These are phyloP conservation scores for Epizoanthus fatuus DNA, from an alignment of 92 coral and sea anemone species.

Conservation along the genomic window DNA sequence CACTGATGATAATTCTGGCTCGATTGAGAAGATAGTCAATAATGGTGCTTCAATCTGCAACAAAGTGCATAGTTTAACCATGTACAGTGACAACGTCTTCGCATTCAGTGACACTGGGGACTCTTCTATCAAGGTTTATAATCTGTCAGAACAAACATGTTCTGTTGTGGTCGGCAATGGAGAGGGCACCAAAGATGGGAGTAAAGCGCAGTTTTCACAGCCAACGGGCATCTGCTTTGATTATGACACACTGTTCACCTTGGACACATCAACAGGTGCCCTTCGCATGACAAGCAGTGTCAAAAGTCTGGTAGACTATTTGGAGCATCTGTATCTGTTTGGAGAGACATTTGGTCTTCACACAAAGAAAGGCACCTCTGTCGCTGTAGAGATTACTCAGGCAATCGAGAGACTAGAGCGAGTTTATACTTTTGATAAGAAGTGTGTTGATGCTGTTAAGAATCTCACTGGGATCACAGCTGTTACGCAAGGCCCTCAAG, in stretches of 20 bases:
- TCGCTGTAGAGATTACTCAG: constrained; percentile 39
- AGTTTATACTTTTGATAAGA: constrained; percentile 57
- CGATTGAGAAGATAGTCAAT: constrained; percentile 59
- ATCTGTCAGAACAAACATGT: constrained; percentile 48
- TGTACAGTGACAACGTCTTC: constrained; percentile 55
- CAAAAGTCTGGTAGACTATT: constrained; percentile 65
- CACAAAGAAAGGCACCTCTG: constrained; percentile 50
- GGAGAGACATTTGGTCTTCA: constrained; percentile 77
- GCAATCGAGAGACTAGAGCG: constrained; percentile 70
- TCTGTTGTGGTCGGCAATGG: constrained; percentile 65
- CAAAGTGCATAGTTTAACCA: constrained; percentile 73
- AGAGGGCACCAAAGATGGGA: constrained; percentile 72
- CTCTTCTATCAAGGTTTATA: constrained; percentile 63
- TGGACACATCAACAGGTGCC: constrained; percentile 63
- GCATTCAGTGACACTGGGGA: constrained; percentile 83
- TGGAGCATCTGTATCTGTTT: constrained; percentile 64
- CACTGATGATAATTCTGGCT: constrained; percentile 48
- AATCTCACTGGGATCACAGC: constrained; percentile 38
- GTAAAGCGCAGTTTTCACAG: constrained; percentile 63
- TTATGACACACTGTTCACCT: constrained; percentile 45
- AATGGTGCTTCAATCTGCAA: constrained; percentile 71
- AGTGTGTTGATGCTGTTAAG: constrained; percentile 68
- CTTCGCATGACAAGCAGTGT: constrained; percentile 73
- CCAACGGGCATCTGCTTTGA: constrained; percentile 71
- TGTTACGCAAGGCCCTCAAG: too few relatives aligned